Base-by-base conservation (phyloP, 2,888 invertebrate genomes). In the Drosophila formosana region DNA sequence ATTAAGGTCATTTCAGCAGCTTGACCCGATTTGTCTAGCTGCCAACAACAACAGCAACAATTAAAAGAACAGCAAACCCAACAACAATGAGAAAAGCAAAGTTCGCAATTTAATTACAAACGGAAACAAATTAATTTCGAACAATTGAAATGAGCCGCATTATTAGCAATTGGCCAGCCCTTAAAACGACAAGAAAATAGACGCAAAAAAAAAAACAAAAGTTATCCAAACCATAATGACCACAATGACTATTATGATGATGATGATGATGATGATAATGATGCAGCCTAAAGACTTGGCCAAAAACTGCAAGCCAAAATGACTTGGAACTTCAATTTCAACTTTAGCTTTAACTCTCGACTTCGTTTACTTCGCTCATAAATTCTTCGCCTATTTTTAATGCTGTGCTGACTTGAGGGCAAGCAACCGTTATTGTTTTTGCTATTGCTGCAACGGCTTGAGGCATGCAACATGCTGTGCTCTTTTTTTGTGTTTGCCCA, bases 41-140 rank as follows among this genome's bases (percentile, higher is more conserved):
- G 52, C 56, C 52, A 46, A 41, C 43, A 34, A n/a, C 7, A 45
- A 7, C 57, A 66, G 39, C 34, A 39, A 50, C 46, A 26, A 41
- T 57, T 51, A 45, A 46, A 52, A 72, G 47, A 72, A 64, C 46
- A 56, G 43, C n/a, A 41, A 32, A 45, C 53, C 58, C 70, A 72
- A 32, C 47, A 57, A 61, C 70, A 72, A 53, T 41, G 52, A 51
- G 60, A 51, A 49, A 49, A 66, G 66, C 62, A 32, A 66, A 64
- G 46, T 49, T 71, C 41, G 63, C 66, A 57, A 69, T 76, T 86
- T 75, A 88, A 87, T 89, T 80, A 74, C 75, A 69, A 86, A 84
- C 88, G 85, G 89, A 89, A 89, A 87, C 78, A 76, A 75, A 80
- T 82, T 80, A 79, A 89, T 81, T 81, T 81, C 50, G 56, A 71